Conservation (phyloP, 1,140 invertebrate genomes). For the Nomia melanderi region DNA sequence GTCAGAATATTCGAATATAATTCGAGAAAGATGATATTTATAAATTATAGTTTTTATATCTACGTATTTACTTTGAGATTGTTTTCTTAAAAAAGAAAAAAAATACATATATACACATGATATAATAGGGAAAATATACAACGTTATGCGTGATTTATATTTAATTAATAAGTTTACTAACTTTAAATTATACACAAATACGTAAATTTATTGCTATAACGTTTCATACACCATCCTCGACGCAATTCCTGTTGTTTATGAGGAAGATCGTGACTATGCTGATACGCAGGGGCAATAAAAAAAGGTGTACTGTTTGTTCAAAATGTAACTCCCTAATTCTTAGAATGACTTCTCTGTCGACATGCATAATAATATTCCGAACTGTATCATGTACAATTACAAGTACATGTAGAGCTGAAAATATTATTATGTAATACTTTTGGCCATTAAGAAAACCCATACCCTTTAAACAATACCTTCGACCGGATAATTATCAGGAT, state of each 20-base stretch:
- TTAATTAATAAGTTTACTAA: conserved; percentile 69
- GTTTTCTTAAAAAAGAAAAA: conserved; percentile 22
- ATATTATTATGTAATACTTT: conserved; percentile 34
- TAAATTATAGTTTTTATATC: background rate
- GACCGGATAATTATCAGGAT: conserved; percentile 11
- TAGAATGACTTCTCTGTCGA: conserved; percentile 12
- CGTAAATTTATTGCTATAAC: conserved; percentile 70
- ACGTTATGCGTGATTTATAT: conserved; percentile 56
- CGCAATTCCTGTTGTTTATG: conserved; percentile 61
- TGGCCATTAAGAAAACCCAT: conserved; percentile 1
- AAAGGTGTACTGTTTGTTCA: conserved; percentile 41
- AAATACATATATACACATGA: conserved; percentile 17
- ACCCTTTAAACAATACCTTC: conserved; percentile 21
- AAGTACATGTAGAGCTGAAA: conserved; percentile 16
- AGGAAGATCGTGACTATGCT: conserved; percentile 64
- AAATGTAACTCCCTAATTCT: conserved; percentile 12
- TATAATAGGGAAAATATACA: conserved; percentile 51
- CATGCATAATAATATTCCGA: conserved; percentile 37
- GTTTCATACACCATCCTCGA: conserved; percentile 65
- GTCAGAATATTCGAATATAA: conserved; percentile 14
- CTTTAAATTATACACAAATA: conserved; percentile 69
- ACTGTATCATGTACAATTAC: conserved; percentile 11
- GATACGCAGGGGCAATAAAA: conserved; percentile 57
- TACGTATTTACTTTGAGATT: background rate
- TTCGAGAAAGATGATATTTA: conserved; percentile 2